phyloP scores from a whole-genome alignment of 2,888 invertebrate species.

The Acrobasis consociella region DNA sequence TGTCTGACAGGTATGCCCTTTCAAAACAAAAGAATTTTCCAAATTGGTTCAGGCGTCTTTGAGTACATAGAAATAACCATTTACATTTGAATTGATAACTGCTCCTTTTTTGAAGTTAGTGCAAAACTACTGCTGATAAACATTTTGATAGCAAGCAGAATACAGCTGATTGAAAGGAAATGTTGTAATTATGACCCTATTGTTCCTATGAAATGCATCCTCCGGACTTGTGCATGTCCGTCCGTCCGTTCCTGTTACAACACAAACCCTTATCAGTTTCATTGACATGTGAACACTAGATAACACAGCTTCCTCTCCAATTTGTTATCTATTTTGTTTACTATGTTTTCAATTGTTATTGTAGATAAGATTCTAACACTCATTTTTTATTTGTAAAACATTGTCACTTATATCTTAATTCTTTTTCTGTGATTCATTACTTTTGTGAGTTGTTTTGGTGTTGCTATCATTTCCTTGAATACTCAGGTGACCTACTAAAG shows the following conservation, averaged over 20 bases:
- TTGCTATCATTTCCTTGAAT: conserved; percentile 10
- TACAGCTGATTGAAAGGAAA: conserved; percentile 10
- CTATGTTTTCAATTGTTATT: conserved; percentile 23
- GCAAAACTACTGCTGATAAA: no score
- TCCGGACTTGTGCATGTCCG: conserved; percentile 27
- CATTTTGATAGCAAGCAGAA: no score
- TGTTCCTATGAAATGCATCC: conserved; percentile 13
- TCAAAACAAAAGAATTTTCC: no score
- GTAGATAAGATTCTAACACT: not conserved
- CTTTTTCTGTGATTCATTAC: not conserved
- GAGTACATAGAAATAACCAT: no score
- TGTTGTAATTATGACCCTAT: conserved; percentile 16
- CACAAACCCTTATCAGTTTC: conserved; percentile 38
- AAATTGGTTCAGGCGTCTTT: no score
- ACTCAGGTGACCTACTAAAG: not conserved
- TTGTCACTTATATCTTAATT: not conserved
- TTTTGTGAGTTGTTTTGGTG: not conserved
- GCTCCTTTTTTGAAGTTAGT: no score
- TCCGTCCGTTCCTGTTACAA: conserved; percentile 40
- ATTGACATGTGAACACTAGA: conserved; percentile 38
- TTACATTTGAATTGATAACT: no score
- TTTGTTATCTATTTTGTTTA: conserved; percentile 39
- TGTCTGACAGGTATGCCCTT: no score
- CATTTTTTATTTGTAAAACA: not conserved
- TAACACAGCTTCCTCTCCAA: conserved; percentile 55